Evolutionary conservation across 2,797 vertebrate species (phyloP).

Genomic region (Cyclura pinguis): DNA sequence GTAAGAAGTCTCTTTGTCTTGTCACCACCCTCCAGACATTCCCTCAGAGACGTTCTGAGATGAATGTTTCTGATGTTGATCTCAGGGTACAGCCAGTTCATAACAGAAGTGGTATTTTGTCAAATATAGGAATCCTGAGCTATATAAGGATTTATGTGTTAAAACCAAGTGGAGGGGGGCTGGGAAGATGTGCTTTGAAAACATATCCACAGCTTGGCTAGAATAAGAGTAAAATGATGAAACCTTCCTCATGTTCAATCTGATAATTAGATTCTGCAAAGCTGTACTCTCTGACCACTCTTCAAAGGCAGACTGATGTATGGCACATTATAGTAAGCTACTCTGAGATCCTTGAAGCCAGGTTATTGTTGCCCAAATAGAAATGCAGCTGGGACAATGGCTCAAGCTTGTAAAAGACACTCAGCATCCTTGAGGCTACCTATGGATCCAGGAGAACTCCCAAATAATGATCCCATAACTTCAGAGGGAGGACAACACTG

Average conservation of each 20-base stretch:
- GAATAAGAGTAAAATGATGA: neutral
- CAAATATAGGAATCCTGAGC: neutral
- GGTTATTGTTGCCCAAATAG: neutral
- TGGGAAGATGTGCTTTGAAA: neutral
- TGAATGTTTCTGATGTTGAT: neutral
- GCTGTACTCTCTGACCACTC: neutral
- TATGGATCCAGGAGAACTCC: neutral
- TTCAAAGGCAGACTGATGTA: neutral
- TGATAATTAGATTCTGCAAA: neutral
- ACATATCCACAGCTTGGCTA: neutral
- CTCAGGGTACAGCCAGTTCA: neutral
- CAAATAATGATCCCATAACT: neutral
- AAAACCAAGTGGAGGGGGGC: neutral
- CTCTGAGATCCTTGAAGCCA: neutral
- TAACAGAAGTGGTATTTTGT: neutral
- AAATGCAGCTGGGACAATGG: neutral
- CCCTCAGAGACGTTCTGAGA: neutral
- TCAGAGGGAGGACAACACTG: too few relatives aligned
- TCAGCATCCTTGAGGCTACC: neutral
- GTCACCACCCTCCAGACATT: neutral
- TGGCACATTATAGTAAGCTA: neutral
- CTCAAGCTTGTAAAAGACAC: neutral
- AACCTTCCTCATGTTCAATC: neutral
- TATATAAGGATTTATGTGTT: neutral
- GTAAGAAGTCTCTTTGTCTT: neutral